Evolutionary conservation across 2,113 vertebrate genomes (phyloP), one percentile per base, ranked within the genome.

Genomic region (Grammomys surdaster): DNA sequence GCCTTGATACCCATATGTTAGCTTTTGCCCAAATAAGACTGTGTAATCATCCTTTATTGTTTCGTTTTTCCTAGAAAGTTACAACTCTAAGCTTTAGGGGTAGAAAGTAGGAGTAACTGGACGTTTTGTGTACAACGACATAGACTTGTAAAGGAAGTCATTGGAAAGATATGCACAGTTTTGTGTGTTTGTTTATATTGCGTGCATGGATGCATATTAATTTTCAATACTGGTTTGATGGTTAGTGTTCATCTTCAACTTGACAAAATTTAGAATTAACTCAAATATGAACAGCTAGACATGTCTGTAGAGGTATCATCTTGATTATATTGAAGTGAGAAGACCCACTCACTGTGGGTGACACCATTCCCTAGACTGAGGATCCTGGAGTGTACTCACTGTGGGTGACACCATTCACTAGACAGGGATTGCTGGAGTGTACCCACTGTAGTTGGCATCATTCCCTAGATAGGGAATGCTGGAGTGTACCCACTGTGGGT

Each of bases 1-100:
- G 96, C 98, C 97, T 98, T 98, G 98, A 96, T 97, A 98, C 96
- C 97, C 98, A 98, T 98, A 98, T 98, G 98, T 98, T 98, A 98
- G 97, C 97, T 98, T 98, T 43, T 10, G 95, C 97, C 97, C 94
- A 98, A 98, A 98, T 98, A 98, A 98, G 98, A 98, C 97, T 96
- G 96, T 97, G 96, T 98, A 98, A 98, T 98, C 90, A 98, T 97
- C 98, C 97, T 98, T 97, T 97, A 97, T 98, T 98, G 98, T 98
- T 97, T 98, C 93, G 97, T 98, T 96, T 96, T 98, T 98, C 90
- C 95, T 98, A 96, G 98, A 98, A 87, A 98, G 95, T 96, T 98
- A 96, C 97, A 97, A 96, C 96, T 98, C 86, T 96, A 88, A 94
- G 77, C 24, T 90, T 93, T 88, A 36, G 16, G 75, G 43, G 20